These are phyloP conservation scores for Trachelipus rathkii DNA, from an alignment of 1,140 invertebrate genomes.

Conservation along the genomic window DNA sequence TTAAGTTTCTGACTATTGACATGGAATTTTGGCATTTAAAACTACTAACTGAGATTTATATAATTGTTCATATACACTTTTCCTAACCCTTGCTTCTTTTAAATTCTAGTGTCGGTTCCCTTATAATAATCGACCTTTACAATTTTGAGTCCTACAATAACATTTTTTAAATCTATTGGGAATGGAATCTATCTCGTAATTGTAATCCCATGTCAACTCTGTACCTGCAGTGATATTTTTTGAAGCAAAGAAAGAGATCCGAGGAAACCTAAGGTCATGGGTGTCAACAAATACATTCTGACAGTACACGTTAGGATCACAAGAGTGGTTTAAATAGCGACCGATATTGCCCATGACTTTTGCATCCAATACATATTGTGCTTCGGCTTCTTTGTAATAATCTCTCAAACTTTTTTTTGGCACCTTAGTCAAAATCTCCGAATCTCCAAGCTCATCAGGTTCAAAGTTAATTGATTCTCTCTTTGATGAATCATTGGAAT, in stretches of 20 bases:
- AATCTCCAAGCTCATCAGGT: slow-evolving; percentile 17
- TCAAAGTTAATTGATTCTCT: slow-evolving; percentile 32
- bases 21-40: too few species aligned
- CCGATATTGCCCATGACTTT: slow-evolving; percentile 93
- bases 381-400: slow-evolving; percentile 72
- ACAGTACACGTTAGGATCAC: slow-evolving; percentile 90
- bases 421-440: slow-evolving; percentile 49
- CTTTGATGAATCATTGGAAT: slow-evolving; percentile 26
- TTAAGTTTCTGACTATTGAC: too few species aligned
- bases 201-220: slow-evolving; percentile 97
- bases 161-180: slow-evolving; percentile 85
- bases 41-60: too few species aligned
- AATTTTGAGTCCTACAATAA: slow-evolving; percentile 79
- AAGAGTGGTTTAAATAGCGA: slow-evolving; percentile 92
- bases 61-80: too few species aligned
- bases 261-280: slow-evolving; percentile 92
- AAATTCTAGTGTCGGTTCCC: too few species aligned
- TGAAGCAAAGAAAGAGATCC: slow-evolving; percentile 92
- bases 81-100: too few species aligned
- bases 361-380: slow-evolving; percentile 88
- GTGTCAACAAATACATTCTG: slow-evolving; percentile 98
- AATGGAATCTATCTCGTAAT: slow-evolving; percentile 91
- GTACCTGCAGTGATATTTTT: slow-evolving; percentile 82
- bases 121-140: slow-evolving; percentile 81
- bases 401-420: slow-evolving; percentile 55